A percentile compares a stretch with the other conserved stretches of the same genome.
phyloP scores from a whole-genome alignment of 2,888 invertebrate species.

The Lottia gigantea region DNA sequence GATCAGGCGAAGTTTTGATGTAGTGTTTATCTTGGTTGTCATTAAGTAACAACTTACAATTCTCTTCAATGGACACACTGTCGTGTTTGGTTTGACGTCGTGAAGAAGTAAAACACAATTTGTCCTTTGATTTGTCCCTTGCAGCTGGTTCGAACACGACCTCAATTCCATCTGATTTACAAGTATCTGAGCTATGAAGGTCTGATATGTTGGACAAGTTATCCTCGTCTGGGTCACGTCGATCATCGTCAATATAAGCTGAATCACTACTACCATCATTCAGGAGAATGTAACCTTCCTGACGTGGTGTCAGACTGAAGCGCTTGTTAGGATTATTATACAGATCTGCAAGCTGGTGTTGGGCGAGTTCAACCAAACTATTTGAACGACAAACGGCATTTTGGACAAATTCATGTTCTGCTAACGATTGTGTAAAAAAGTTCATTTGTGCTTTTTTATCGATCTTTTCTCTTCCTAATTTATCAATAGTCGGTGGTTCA shows the following conservation, averaged over 20 bases:
- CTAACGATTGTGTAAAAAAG: slow-evolving; percentile 27
- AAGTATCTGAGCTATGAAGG: slow-evolving; percentile 2
- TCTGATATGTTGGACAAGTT: slow-evolving; percentile 10
- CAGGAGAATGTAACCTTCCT: slow-evolving; percentile 46
- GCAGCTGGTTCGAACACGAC: slow-evolving; percentile 1
- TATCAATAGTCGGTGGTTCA: neutral
- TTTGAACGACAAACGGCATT: slow-evolving; percentile 37
- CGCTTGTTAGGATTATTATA: slow-evolving; percentile 38
- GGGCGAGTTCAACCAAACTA: slow-evolving; percentile 49
- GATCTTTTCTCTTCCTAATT: slow-evolving; percentile 16
- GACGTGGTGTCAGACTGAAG: slow-evolving; percentile 43
- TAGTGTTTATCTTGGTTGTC: neutral
- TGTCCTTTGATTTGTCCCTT: neutral
- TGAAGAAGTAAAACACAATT: neutral
- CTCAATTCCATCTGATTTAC: neutral
- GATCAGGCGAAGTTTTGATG: neutral
- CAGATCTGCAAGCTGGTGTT: slow-evolving; percentile 33
- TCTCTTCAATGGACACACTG: slow-evolving; percentile 14
- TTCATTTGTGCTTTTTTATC: slow-evolving; percentile 29
- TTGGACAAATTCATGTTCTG: slow-evolving; percentile 23
- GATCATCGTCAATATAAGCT: slow-evolving; percentile 43
- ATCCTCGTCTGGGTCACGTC: slow-evolving; percentile 39
- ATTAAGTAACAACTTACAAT: slow-evolving; percentile 15
- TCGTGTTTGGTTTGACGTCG: slow-evolving; percentile 9
- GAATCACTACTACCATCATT: slow-evolving; percentile 41